Evolutionary conservation across 1,140 invertebrate species (phyloP).

Genomic region (Musca domestica): DNA sequence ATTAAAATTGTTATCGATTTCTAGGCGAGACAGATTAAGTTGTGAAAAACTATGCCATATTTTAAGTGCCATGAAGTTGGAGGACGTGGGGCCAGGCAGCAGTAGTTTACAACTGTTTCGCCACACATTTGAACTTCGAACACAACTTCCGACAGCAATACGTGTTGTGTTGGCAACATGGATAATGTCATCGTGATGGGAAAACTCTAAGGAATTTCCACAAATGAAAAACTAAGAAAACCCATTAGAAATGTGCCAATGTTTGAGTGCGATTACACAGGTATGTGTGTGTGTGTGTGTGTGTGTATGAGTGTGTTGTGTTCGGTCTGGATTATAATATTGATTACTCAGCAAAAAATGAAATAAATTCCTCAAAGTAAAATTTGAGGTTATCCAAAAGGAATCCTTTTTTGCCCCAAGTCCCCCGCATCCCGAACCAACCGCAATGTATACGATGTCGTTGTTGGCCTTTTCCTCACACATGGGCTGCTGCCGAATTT

Average conservation of each 20-base stretch:
- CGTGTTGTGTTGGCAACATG: not conserved
- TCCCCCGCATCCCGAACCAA: not conserved
- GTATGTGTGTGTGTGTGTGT: not conserved
- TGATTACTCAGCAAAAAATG: slow-evolving; percentile 7
- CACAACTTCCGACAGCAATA: no score
- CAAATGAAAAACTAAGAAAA: slow-evolving; percentile 8
- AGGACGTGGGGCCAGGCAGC: not conserved
- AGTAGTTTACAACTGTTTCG: not conserved
- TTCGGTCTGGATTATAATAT: slow-evolving; percentile 6
- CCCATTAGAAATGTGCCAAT: not conserved
- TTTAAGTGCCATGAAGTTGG: not conserved
- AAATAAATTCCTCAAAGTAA: not conserved
- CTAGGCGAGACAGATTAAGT: not conserved
- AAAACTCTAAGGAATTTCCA: slow-evolving; percentile 12
- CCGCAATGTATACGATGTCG: not conserved
- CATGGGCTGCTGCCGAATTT: not conserved
- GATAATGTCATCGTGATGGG: slow-evolving; percentile 7
- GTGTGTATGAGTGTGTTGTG: no score
- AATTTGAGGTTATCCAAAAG: not conserved
- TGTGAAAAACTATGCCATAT: no score
- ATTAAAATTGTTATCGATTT: slow-evolving; percentile 7
- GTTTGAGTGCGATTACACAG: not conserved
- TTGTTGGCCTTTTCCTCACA: not conserved
- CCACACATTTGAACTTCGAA: not conserved
- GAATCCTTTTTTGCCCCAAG: not conserved